Evolutionary conservation across 2,888 invertebrate genomes (phyloP), one percentile per base, ranked within the genome.

Genomic region (Onchidella celtica): DNA sequence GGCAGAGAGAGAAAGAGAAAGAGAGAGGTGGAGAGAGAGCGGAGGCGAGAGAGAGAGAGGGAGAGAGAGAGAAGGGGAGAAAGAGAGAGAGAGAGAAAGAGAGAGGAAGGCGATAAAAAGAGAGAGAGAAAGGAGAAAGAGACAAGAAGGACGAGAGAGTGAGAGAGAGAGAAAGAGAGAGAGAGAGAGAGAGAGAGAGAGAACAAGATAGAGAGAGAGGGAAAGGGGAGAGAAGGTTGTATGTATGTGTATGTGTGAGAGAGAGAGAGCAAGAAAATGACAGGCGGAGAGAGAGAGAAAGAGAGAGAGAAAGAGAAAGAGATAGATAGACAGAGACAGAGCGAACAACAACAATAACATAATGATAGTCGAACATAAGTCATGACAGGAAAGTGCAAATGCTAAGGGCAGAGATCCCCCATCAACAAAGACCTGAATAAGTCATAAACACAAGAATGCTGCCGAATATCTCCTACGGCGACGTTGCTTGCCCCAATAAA

Each of bases 181-280:
- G n/a, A n/a, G n/a, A n/a, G 66, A 63, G 63, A 63, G 24, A 24
- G 63, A 63, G 63, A 47, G 55, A 47, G 55, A 47, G 55, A 47
- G n/a, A 21, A 21, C n/a, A n/a, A n/a, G n/a, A n/a, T n/a, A 21
- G 17, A 11, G 55, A 47, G 11, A 11, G 55, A 47, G 55, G 17
- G 17, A 47, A 47, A 11, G 55, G 17, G 9, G 17, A 11, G 17
- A 47, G 11, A 17, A 47, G 55, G 17, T n/a, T n/a, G n/a, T n/a
- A n/a, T n/a, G n/a, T n/a, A n/a, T n/a, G n/a, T n/a, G n/a, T n/a
- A n/a, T n/a, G 17, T 47, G 55, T 11, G 9, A 47, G 17, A 9
- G 55, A 47, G 55, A 47, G 17, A 11, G 55, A 47, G 55, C 9
- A 17, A 47, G 17, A 47, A 17, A 47, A 47, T 61, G 9, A 61